These are phyloP conservation scores for Zootermopsis nevadensis DNA, from an alignment of 2,888 invertebrate genomes.

Conservation along the genomic window DNA sequence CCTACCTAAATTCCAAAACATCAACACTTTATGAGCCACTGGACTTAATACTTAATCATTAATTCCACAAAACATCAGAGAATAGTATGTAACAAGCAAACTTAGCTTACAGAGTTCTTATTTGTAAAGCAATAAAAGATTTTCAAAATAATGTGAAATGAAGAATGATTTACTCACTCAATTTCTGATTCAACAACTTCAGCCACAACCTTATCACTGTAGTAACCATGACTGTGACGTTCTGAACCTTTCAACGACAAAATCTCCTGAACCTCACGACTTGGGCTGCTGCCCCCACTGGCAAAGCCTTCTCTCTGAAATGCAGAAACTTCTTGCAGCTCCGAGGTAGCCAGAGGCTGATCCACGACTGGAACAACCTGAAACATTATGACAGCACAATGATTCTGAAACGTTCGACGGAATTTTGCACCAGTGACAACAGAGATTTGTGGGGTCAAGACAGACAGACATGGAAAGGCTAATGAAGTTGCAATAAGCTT, in stretches of 20 bases:
- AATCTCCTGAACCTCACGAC: slow-evolving; percentile 90
- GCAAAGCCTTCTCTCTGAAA: slow-evolving; percentile 65
- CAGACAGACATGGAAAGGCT: too few relatives aligned
- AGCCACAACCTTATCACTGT: slow-evolving; percentile 29
- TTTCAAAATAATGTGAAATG: not conserved
- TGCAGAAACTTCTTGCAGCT: slow-evolving; percentile 32
- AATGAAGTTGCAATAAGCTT: too few relatives aligned
- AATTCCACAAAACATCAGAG: too few relatives aligned
- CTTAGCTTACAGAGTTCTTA: too few relatives aligned
- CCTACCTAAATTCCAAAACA: too few relatives aligned
- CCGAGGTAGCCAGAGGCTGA: slow-evolving; percentile 46
- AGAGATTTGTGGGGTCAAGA: too few relatives aligned
- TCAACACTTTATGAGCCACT: too few relatives aligned
- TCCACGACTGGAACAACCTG: not conserved
- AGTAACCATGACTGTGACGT: slow-evolving; percentile 33
- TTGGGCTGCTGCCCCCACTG: slow-evolving; percentile 90
- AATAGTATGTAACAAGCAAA: too few relatives aligned
- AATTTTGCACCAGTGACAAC: too few relatives aligned
- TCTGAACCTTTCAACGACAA: slow-evolving; percentile 66
- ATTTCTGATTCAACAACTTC: slow-evolving; percentile 15
- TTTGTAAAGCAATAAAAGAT: too few relatives aligned
- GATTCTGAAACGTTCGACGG: too few relatives aligned
- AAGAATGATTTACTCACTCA: slow-evolving; percentile 17
- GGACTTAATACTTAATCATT: too few relatives aligned
- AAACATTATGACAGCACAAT: not conserved